phyloP scores from a whole-genome alignment of 2,113 vertebrate genomes.

The Podarcis muralis region DNA sequence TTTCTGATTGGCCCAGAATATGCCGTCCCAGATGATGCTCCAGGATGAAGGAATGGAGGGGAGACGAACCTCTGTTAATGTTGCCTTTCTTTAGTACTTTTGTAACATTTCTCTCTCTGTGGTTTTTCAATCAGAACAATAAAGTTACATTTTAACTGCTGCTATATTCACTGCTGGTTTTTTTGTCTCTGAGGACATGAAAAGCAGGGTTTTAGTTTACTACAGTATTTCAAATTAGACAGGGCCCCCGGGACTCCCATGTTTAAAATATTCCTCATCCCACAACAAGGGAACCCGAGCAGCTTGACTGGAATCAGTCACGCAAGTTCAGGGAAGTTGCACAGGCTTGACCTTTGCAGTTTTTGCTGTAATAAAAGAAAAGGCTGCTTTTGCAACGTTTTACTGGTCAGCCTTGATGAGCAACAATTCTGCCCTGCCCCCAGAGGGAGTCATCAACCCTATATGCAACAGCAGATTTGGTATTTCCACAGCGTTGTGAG shows the following conservation, averaged over 20 bases:
- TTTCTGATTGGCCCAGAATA: not conserved
- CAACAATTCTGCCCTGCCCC: not conserved
- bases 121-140: constrained; percentile 55
- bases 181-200: accelerated
- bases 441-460: not conserved
- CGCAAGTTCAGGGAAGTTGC: not conserved
- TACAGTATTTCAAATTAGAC: not conserved
- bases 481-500: not conserved
- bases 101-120: constrained; percentile 60
- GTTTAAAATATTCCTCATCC: not conserved
- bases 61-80: not conserved
- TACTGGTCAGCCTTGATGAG: not conserved
- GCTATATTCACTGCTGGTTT: not conserved
- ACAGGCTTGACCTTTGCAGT: not conserved
- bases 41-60: not conserved
- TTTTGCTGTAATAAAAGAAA: not conserved
- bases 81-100: constrained; percentile 70
- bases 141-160: constrained; percentile 54
- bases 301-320: not conserved
- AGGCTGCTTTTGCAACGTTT: not conserved
- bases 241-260: not conserved
- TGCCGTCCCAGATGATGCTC: constrained; percentile 9
- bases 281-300: not conserved
- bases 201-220: not conserved
- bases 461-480: not conserved